Evolutionary conservation across 2,113 vertebrate species (phyloP), one percentile per base, ranked within the genome.

Genomic region (Spea multiplicata): DNA sequence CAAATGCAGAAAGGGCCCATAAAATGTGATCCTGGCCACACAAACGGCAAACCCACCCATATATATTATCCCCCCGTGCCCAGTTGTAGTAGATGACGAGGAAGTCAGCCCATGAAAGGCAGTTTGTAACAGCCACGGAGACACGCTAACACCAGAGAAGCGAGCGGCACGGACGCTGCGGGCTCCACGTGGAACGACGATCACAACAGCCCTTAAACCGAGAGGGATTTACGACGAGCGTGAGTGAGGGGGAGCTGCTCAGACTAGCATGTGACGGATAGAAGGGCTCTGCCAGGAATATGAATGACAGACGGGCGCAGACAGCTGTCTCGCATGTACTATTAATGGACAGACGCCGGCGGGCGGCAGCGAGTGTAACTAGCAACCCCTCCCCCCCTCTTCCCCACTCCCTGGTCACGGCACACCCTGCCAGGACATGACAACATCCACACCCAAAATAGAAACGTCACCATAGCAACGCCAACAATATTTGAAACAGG

Each of bases 351-450:
- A 55, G 61, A 66, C 8, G 69, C 69, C 69, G 53, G 75, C 66
- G 65, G 65, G 3, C 7, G 3, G 13, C 55, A 44, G 16, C 16
- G 69, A 71, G 47, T 53, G 48, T 50, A 53, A 53, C 8, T 17
- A 53, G 49, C 48, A 30, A 50, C 45, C 45, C 66, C 67, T 55
- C 61, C 48, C 45, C 55, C 70, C 64, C 71, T 44, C n/a, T n/a
- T n/a, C 53, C 44, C 49, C 3, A 12, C n/a, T 52, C 61, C 44
- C 14, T 59, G 69, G 77, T 47, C 77, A 30, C 52, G 77, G 62
- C 77, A 67, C 77, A 67, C 77, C 77, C 77, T 55, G 61, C 71
- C 77, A 80, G 77, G 61, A 80, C 62, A 66, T 80, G 70, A 80
- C 62, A 67, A 44, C 77, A 73, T 80, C 70, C 62, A 66, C 77